phyloP scores from a whole-genome alignment of 2,113 vertebrate species.

The Corynorhinus townsendii region DNA sequence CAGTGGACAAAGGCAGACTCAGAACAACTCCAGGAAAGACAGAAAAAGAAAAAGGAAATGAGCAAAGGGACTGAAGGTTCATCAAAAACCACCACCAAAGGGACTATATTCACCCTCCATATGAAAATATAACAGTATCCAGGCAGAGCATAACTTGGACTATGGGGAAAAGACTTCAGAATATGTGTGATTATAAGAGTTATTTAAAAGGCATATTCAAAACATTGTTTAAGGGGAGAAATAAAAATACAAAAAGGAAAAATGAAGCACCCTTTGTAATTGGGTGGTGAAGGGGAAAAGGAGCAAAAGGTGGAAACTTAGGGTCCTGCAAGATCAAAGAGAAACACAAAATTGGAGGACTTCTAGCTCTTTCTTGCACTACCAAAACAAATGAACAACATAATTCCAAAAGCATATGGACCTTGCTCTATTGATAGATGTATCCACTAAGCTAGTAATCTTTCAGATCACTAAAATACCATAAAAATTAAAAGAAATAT shows the following conservation, averaged over 20 bases:
- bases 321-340: neutral
- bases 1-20: neutral
- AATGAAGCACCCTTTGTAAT: neutral
- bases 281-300: neutral
- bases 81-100: neutral
- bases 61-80: neutral
- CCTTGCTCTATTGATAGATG: neutral
- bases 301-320: neutral
- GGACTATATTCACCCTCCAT: neutral
- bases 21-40: neutral
- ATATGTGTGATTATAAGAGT: neutral
- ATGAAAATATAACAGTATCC: neutral
- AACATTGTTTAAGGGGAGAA: neutral
- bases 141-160: neutral
- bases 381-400: neutral
- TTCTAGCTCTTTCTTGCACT: neutral
- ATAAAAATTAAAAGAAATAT: constrained; percentile 9
- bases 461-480: neutral
- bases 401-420: neutral
- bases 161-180: neutral
- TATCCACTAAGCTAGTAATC: neutral
- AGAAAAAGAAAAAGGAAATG: neutral
- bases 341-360: neutral
- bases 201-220: neutral
- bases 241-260: neutral